These are phyloP conservation scores for Henricia sp. DNA, from an alignment of 53 echinoderm and acorn worm species.

Conservation along the genomic window DNA sequence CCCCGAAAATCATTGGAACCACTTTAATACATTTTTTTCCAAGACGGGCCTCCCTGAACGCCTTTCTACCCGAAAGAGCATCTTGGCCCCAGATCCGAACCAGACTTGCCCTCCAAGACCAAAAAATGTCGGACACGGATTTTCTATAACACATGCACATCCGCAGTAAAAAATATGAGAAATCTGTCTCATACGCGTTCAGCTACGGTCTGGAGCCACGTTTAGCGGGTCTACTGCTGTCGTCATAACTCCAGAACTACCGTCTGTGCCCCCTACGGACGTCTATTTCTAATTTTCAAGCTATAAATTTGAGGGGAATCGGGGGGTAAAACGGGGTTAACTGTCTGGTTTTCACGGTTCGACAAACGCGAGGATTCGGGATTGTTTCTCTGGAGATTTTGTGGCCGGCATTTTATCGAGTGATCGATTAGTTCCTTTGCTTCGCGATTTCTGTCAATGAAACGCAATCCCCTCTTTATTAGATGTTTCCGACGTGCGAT, in stretches of 20 bases:
- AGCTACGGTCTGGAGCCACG: background rate
- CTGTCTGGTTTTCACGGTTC: slow-evolving; percentile 17
- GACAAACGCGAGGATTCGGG: background rate
- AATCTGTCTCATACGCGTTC: background rate
- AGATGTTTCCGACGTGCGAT: background rate
- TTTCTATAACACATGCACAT: no score
- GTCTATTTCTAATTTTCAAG: background rate
- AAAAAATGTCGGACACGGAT: no score
- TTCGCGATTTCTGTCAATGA: background rate
- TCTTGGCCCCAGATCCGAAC: no score
- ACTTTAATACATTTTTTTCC: no score
- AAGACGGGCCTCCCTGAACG: no score
- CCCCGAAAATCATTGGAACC: no score
- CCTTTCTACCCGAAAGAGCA: no score
- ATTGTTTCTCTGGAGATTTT: background rate
- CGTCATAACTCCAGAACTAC: no score
- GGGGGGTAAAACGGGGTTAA: background rate
- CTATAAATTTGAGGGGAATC: background rate
- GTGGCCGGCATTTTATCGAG: background rate
- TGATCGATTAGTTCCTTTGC: background rate
- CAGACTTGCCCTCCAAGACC: no score
- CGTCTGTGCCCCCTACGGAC: no score
- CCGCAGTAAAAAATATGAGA: background rate
- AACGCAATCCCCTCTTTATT: background rate
- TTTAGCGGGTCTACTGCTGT: background rate